Percentiles rank a stretch among this genome's conserved stretches.
These are phyloP conservation scores for Gallinago stenura DNA, from an alignment of 2,797 vertebrate genomes.

Conservation along the genomic window DNA sequence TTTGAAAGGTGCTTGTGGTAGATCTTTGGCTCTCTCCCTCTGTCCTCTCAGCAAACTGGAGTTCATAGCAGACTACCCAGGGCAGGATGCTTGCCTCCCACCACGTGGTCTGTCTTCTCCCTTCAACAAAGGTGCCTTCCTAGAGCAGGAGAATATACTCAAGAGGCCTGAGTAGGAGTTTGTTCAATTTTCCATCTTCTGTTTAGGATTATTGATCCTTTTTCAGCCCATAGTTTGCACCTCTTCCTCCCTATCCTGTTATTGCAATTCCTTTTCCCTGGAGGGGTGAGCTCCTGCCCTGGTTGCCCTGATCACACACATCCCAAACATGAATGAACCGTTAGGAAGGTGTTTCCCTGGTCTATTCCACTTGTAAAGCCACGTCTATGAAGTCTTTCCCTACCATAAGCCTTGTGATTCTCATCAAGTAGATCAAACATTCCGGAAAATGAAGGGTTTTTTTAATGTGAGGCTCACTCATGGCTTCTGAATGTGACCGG, in stretches of 20 bases:
- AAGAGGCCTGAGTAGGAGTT: neutral
- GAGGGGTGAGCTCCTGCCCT: neutral
- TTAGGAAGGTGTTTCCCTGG: neutral
- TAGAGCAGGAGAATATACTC: neutral
- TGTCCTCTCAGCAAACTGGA: no score
- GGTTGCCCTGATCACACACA: fast-evolving
- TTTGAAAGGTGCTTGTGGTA: neutral
- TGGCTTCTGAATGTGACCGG: neutral
- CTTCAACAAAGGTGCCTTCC: neutral
- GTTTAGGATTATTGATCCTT: neutral
- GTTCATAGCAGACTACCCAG: no score
- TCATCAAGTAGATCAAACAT: neutral
- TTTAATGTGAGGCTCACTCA: neutral
- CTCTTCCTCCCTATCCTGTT: neutral
- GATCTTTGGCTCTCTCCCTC: neutral
- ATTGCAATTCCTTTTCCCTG: neutral
- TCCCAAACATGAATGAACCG: neutral
- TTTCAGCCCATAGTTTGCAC: neutral
- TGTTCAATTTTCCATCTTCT: neutral
- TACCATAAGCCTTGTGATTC: neutral
- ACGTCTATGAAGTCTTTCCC: neutral
- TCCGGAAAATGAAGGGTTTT: no score
- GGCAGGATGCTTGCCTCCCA: neutral
- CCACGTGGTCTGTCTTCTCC: neutral
- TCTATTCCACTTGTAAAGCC: neutral